Base-by-base conservation (phyloP, 2,888 invertebrate genomes). In the Trisateles emortualis region DNA sequence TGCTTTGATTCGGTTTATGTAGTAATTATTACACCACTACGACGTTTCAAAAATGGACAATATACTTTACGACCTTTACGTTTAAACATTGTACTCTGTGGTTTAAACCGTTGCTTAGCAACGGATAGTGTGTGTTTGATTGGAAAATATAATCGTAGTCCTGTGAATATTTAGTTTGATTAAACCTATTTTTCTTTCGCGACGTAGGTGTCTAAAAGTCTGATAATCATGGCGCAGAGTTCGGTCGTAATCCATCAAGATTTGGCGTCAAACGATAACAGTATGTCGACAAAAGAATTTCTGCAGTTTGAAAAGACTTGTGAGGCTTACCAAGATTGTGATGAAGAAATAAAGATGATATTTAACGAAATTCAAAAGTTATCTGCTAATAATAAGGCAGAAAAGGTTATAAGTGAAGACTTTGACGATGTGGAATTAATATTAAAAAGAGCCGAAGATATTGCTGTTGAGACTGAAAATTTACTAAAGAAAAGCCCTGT, bases 351-450 rank as follows among this genome's bases (percentile, higher is more conserved):
- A 6, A 95, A 94, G 65, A 94, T 94, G 83, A 95, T 96, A 78
- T 94, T 96, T 67, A 95, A 93, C 72, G 95, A 96, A 86, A 95
- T 96, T 2, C 95, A 94, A 64, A 94, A 95, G 59, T 78, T 95
- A 38, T 89, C 94, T 29, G 80, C 78, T 24, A 56, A 59, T 40
- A 81, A 78, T 53, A 79, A 74, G 30, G 78, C 79, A 35, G 83
- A 83, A 50, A 81, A 74, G 35, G 73, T 82, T 19, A 66, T 88
- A 30, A 76, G 74, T 17, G 86, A 84, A 9, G 89, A 90, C 61
- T 72, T 78, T 11, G 91, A 92, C 19, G 92, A 92, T 74, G 85
- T 92, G 2, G 92, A 87, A 38, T 68, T 90, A 52, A 92, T 92
- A 68, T 79, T 92, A 50, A 92, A 88, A 69, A 84, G 83, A 64